Conservation (phyloP, 1,140 invertebrate species). For the Pristionchus pacificus region DNA sequence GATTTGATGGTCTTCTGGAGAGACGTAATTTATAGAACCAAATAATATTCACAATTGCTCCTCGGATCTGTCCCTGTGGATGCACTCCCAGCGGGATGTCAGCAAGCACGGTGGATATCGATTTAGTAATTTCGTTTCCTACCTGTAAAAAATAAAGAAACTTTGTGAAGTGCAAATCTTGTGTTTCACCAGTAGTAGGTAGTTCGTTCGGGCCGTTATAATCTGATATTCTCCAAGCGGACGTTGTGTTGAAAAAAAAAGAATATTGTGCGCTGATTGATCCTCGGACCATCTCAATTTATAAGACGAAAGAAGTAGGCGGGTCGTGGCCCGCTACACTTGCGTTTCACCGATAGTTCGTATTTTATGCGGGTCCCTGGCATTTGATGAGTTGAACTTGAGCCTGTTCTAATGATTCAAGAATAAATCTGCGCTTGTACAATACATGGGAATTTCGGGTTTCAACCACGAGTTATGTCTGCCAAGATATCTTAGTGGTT, state of each 20-base stretch:
- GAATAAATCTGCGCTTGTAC: too few relatives aligned
- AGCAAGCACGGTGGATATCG: constrained; percentile 39
- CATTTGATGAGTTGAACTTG: too few relatives aligned
- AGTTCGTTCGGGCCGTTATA: not conserved
- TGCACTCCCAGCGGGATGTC: constrained; percentile 43
- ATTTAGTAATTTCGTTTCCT: not conserved
- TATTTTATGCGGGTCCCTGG: not conserved
- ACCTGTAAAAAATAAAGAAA: too few relatives aligned
- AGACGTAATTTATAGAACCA: too few relatives aligned
- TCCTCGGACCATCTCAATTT: constrained; percentile 89
- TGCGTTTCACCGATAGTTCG: not conserved
- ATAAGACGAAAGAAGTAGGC: too few relatives aligned
- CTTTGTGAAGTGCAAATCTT: not conserved
- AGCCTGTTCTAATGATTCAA: too few relatives aligned
- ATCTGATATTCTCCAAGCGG: not conserved
- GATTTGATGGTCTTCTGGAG: not conserved
- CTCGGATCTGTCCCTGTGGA: constrained; percentile 87
- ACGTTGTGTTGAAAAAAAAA: not conserved
- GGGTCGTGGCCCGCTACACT: constrained; percentile 38
- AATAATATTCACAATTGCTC: too few relatives aligned
- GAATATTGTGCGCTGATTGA: too few relatives aligned
- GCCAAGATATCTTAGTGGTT: too few relatives aligned
- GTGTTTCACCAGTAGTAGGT: not conserved
- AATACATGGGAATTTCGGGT: too few relatives aligned
- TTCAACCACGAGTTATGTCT: too few relatives aligned